Conservation (phyloP, 2,113 vertebrate species). For the Gnathonemus longibarbis region DNA sequence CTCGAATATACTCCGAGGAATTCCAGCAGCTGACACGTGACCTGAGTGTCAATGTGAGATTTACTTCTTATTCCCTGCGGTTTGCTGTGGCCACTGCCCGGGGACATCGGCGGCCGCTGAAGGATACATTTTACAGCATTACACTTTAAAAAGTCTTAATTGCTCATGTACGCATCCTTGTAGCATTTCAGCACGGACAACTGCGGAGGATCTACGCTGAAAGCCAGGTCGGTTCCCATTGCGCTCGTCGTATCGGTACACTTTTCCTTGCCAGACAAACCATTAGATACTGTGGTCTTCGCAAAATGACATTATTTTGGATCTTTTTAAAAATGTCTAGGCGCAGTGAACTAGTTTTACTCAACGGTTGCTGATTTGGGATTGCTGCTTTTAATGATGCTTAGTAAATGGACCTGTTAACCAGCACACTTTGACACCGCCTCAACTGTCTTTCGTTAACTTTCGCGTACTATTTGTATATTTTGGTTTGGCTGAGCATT, state of each 20-base stretch:
- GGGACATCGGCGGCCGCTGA: neutral
- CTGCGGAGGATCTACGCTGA: neutral
- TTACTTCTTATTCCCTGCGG: conserved; percentile 37
- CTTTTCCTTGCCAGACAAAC: neutral
- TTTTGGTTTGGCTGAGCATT: neutral
- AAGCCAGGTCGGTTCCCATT: neutral
- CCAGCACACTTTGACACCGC: neutral
- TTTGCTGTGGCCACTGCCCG: conserved; percentile 32
- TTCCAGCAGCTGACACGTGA: conserved; percentile 41
- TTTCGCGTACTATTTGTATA: neutral
- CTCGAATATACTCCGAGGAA: conserved; percentile 10
- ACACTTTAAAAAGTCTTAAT: neutral
- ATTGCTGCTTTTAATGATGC: neutral
- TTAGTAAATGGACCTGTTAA: neutral
- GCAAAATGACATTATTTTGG: neutral
- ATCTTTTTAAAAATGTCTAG: neutral
- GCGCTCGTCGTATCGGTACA: neutral
- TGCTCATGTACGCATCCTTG: neutral
- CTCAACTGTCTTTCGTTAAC: neutral
- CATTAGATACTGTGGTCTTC: neutral
- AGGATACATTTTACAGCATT: neutral
- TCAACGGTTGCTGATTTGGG: neutral
- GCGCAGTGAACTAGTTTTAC: neutral
- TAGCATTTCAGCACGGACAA: neutral
- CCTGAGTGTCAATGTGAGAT: conserved; percentile 38